Percentiles rank a stretch among this genome's conserved stretches.
These are phyloP conservation scores for Astur gentilis DNA, from an alignment of 2,113 vertebrate species.

Conservation along the genomic window DNA sequence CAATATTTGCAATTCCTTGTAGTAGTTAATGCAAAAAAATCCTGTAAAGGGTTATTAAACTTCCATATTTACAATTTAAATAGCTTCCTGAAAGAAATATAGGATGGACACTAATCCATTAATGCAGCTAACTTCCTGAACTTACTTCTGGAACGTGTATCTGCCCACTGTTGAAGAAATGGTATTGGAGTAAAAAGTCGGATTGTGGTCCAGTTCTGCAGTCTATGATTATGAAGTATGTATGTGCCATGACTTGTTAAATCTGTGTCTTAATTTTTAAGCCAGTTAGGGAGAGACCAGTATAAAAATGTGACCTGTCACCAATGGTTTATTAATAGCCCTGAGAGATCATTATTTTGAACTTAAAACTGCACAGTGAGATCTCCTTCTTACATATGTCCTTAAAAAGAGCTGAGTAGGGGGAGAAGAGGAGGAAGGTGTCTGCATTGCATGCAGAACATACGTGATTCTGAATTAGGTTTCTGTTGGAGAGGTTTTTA, in stretches of 20 bases:
- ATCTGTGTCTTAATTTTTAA: not conserved
- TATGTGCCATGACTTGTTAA: not conserved
- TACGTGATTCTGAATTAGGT: not conserved
- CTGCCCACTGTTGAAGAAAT: not conserved
- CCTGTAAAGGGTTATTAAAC: not conserved
- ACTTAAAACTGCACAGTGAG: not conserved
- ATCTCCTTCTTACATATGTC: not conserved
- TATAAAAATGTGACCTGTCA: not conserved
- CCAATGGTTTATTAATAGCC: not conserved
- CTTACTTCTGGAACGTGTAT: not conserved
- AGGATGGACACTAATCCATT: not conserved
- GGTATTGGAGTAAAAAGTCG: not conserved
- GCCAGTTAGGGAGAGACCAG: not conserved
- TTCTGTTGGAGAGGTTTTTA: not conserved
- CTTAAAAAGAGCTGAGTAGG: conserved; percentile 43
- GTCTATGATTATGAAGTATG: not conserved
- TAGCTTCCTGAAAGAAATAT: not conserved
- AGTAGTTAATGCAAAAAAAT: not conserved
- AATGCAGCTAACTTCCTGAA: not conserved
- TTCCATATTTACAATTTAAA: not conserved
- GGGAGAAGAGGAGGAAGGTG: conserved; percentile 46
- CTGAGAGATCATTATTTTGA: not conserved
- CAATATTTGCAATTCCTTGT: not conserved
- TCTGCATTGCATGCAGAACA: not conserved
- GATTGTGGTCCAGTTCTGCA: not conserved